Percentiles rank a stretch among this genome's conserved stretches.
These are phyloP conservation scores for Alligator mississippiensis DNA, from an alignment of 2,113 vertebrate species.

Conservation along the genomic window DNA sequence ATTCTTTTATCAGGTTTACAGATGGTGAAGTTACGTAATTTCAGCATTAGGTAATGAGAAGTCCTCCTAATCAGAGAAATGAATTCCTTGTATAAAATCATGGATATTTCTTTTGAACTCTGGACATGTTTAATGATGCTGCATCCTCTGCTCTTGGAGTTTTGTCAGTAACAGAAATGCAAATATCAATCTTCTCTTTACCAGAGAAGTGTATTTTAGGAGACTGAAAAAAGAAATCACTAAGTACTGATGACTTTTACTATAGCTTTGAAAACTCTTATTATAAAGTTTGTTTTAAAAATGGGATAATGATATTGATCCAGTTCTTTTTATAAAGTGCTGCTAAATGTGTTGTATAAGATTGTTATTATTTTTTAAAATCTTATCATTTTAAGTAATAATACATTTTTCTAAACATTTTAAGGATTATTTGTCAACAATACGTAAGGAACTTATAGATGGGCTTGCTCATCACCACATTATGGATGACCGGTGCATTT, in stretches of 20 bases:
- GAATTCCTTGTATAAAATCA: neutral
- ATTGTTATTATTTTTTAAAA: neutral
- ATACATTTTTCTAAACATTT: neutral
- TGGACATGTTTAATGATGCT: slow-evolving; percentile 29
- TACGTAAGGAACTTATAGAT: slow-evolving; percentile 3
- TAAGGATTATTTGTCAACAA: neutral
- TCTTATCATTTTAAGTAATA: neutral
- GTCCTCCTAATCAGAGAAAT: neutral
- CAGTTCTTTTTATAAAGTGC: slow-evolving; percentile 42
- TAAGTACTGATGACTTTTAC: slow-evolving; percentile 46
- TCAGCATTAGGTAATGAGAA: neutral
- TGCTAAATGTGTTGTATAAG: slow-evolving; percentile 10
- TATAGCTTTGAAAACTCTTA: slow-evolving; percentile 51
- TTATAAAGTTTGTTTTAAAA: slow-evolving; percentile 44
- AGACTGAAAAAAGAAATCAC: slow-evolving; percentile 51
- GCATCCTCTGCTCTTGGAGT: slow-evolving; percentile 32
- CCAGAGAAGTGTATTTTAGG: slow-evolving; percentile 34
- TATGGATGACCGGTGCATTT: slow-evolving; percentile 29
- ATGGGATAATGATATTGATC: slow-evolving; percentile 2
- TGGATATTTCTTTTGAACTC: neutral
- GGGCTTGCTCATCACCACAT: neutral
- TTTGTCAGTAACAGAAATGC: slow-evolving; percentile 35
- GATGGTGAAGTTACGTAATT: slow-evolving; percentile 1
- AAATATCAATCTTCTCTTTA: slow-evolving; percentile 56
- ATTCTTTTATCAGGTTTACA: neutral